phyloP scores from a whole-genome alignment of 2,888 invertebrate genomes.

The Ichneumoninae sp. region DNA sequence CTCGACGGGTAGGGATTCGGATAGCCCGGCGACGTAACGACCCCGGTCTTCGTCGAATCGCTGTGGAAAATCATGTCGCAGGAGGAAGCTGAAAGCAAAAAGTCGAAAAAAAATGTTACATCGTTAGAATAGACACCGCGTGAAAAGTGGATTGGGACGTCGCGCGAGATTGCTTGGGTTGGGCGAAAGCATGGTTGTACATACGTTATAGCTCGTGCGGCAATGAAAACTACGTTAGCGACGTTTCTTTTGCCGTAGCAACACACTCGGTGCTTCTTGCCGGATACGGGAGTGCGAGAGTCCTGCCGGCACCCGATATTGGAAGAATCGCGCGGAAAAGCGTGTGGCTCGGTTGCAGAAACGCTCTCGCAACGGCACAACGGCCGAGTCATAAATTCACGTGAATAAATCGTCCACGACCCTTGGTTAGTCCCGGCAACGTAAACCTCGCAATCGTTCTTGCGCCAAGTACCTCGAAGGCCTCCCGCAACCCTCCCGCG shows the following conservation, averaged over 20 bases:
- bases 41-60: slow-evolving; percentile 92
- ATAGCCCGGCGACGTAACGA: slow-evolving; percentile 93
- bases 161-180: background rate
- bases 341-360: slow-evolving; percentile 22
- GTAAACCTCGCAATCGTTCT: slow-evolving; percentile 58
- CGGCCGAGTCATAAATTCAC: slow-evolving; percentile 64
- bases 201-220: background rate
- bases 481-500: background rate
- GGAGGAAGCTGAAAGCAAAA: slow-evolving; percentile 89
- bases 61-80: slow-evolving; percentile 93
- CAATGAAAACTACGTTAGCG: slow-evolving; percentile 24
- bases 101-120: slow-evolving; percentile 39
- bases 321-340: slow-evolving; percentile 57
- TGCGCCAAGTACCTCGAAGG: slow-evolving; percentile 30
- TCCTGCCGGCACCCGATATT: slow-evolving; percentile 55
- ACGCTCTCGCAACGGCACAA: slow-evolving; percentile 27
- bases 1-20: slow-evolving; percentile 93
- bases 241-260: slow-evolving; percentile 18
- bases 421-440: slow-evolving; percentile 62
- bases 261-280: slow-evolving; percentile 27
- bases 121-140: slow-evolving; percentile 17
- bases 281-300: slow-evolving; percentile 13
- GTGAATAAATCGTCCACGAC: slow-evolving; percentile 66
- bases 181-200: background rate
- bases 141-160: background rate